Percentiles rank a stretch among this genome's conserved stretches.
Evolutionary conservation across 2,797 vertebrate genomes (phyloP).

Genomic region (Myiotriccus ornatus): DNA sequence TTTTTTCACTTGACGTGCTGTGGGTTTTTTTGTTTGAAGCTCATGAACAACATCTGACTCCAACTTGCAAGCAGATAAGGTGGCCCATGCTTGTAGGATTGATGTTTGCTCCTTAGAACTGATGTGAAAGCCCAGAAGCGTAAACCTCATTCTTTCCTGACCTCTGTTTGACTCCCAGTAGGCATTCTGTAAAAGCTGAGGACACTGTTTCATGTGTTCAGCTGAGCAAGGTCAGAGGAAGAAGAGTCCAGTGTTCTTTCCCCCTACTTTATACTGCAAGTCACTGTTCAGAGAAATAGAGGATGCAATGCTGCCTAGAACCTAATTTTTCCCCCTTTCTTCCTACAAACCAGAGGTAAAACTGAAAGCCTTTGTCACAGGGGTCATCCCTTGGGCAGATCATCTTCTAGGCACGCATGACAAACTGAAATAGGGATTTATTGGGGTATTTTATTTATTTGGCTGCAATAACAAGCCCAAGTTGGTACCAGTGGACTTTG

Average conservation of each 20-base stretch:
- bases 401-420: not conserved
- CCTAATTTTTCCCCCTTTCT: not conserved
- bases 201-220: not conserved
- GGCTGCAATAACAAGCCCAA: not conserved
- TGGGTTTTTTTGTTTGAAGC: not conserved
- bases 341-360: not conserved
- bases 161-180: not conserved
- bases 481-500: not conserved
- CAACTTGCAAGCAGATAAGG: accelerated
- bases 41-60: not conserved
- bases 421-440: not conserved
- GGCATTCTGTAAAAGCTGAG: not conserved
- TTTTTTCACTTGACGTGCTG: not conserved
- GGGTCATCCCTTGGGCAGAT: not conserved
- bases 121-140: not conserved
- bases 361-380: not conserved
- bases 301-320: not conserved
- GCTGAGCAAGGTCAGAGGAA: not conserved
- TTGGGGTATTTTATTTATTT: not conserved
- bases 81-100: accelerated
- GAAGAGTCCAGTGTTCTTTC: not conserved
- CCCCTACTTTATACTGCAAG: not conserved
- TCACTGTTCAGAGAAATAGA: not conserved
- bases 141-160: not conserved
- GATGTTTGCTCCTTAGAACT: not conserved